Evolutionary conservation across 2,888 invertebrate species (phyloP).

Genomic region (Congeria kusceri): DNA sequence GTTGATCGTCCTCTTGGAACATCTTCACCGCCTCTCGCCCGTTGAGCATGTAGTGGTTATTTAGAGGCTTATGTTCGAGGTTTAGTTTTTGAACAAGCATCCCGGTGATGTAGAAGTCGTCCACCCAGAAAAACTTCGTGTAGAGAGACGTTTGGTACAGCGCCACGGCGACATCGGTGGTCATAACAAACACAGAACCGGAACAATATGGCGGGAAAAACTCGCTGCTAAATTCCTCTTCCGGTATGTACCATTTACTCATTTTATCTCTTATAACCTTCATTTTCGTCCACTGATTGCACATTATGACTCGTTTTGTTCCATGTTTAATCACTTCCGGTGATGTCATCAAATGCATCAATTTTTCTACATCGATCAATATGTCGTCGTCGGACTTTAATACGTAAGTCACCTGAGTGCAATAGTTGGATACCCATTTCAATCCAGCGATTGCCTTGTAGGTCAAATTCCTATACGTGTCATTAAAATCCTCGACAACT

Average conservation of each 20-base stretch:
- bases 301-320: conserved; percentile 77
- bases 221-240: conserved; percentile 83
- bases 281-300: conserved; percentile 84
- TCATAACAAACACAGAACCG: conserved; percentile 87
- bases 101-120: conserved; percentile 95
- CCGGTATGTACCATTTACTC: conserved; percentile 86
- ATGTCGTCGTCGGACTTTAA: conserved; percentile 86
- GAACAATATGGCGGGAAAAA: conserved; percentile 86
- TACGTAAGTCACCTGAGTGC: conserved; percentile 82
- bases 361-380: conserved; percentile 86
- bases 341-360: conserved; percentile 69
- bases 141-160: conserved; percentile 88
- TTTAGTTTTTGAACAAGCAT: conserved; percentile 87
- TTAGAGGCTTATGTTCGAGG: conserved; percentile 76
- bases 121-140: conserved; percentile 95
- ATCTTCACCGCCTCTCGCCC: conserved; percentile 74
- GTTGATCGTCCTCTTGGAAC: conserved; percentile 74
- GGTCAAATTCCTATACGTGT: conserved; percentile 86
- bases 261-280: conserved; percentile 84
- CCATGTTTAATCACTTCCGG: conserved; percentile 56
- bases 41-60: conserved; percentile 80
- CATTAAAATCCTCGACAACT: conserved; percentile 84
- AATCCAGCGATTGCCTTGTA: conserved; percentile 86
- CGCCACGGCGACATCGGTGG: conserved; percentile 88
- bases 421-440: conserved; percentile 85